Base-by-base conservation (phyloP, 2,888 invertebrate species). In the Troides helena region DNA sequence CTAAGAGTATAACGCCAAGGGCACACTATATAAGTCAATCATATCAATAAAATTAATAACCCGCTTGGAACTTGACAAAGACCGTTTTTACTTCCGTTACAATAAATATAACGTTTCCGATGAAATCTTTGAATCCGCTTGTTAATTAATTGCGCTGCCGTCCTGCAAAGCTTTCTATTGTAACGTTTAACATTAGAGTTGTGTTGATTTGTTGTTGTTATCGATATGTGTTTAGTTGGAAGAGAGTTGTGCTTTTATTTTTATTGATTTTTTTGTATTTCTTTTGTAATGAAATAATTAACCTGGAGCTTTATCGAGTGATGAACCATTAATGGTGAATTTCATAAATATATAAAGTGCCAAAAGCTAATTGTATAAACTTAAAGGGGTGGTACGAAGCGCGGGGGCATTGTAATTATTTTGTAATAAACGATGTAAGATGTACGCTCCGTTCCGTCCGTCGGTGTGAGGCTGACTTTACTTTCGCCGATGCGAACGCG, bases 401-500 rank as follows among this genome's bases (percentile, higher is more conserved):
- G 21, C 62, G 30, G 43, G 43, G 21, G 46, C 18, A 5, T 53
- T 56, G 12, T 50, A 46, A 61, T n/a, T 65, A 39, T 46, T 62
- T 62, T 62, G 36, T 59, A 39, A 69, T 69, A 73, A 79, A 77
- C 75, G 75, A 69, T 77, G 75, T 75, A 74, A 81, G 77, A 78
- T 77, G 76, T 77, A 79, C 83, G 81, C 82, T 78, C 74, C 77
- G 76, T 80, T 85, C 84, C 86, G 86, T 87, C 86, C 85, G 79
- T 76, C 80, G 78, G 78, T 74, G 74, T 77, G 84, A 85, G 81
- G 81, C 81, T 83, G 81, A 83, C 77, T 74, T 77, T 77, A 74
- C 72, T 71, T 75, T 70, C 72, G 71, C 72, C 73, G 72, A 75
- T 72, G 72, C 75, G 78, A 77, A 72, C 68, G 71, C 66, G 75